phyloP scores from a whole-genome alignment of 1,140 invertebrate genomes.

The Sarcophaga peregrina region DNA sequence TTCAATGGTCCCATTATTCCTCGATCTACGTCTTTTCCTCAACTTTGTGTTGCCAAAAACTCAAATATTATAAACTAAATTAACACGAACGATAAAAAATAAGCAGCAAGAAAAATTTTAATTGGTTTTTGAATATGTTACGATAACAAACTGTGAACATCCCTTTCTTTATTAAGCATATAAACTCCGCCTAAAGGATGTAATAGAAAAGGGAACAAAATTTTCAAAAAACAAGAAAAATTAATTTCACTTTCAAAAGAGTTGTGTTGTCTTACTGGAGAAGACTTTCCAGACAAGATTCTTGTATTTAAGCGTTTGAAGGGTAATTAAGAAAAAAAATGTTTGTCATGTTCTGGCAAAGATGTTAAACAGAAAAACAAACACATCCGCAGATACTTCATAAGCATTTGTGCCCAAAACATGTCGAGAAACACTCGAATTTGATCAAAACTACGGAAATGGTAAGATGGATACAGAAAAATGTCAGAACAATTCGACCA shows the following conservation, averaged over 20 bases:
- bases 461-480: slow-evolving; percentile 11
- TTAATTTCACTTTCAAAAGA: slow-evolving; percentile 21
- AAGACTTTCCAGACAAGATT: not conserved
- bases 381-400: not conserved
- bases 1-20: too few relatives aligned
- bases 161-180: not conserved
- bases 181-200: not conserved
- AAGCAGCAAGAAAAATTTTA: too few relatives aligned
- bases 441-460: slow-evolving; percentile 11
- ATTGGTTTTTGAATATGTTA: too few relatives aligned
- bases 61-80: too few relatives aligned
- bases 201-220: not conserved
- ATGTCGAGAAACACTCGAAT: slow-evolving; percentile 30
- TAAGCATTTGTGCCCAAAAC: slow-evolving; percentile 1
- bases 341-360: not conserved
- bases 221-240: not conserved
- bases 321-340: not conserved
- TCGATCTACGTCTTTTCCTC: too few relatives aligned
- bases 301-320: not conserved
- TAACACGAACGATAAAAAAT: too few relatives aligned
- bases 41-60: too few relatives aligned
- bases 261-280: not conserved
- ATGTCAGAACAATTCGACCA: slow-evolving; percentile 33
- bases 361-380: slow-evolving; percentile 6
- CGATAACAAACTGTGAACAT: not conserved